Base-by-base conservation (phyloP, 1,140 invertebrate species). In the Oryctes rhinoceros region DNA sequence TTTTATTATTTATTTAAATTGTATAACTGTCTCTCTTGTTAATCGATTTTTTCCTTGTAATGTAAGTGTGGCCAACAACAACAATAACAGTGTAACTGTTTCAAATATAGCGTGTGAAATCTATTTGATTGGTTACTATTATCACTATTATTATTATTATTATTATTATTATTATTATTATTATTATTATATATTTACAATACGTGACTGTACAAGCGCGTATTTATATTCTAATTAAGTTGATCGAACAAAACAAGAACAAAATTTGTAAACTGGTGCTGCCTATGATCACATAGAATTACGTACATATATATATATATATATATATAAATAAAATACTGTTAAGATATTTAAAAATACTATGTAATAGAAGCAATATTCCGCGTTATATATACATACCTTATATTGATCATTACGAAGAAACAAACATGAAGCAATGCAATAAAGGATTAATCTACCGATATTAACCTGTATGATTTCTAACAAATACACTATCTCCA, bases 81-180 rank as follows among this genome's bases (percentile, higher is more conserved):
- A 59, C 15, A 30, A 30, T 30, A 59, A 59, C 53, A 59, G 53
- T 59, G 15, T n/a, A 59, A 59, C 53, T 59, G 53, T 59, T 59
- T 18, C 53, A 59, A 59, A 59, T 59, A 18, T 59, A 59, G 53
- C 53, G 53, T 59, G 53, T 59, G 53, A 59, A 59, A n/a, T 59
- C 3, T 59, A 59, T 44, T 10, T 44, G 9, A 44, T 44, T 44
- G 0, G 39, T 44, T 59, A n/a, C 18, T 59, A 18, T 15, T 18
- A 59, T 59, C 18, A 59, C 15, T 7, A 18, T 59, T 59, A 59
- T 59, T 44, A 44, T 44, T 10, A 44, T 59, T 44, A 44, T 44
- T 10, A 44, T 44, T 5, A 10, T 3, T 59, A 15, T 7, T 59
- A 18, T 59, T 44, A 44, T 44, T 10, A 44, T 44, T 5, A 10